Percentiles rank a stretch among this genome's conserved stretches.
phyloP scores from a whole-genome alignment of 2,797 vertebrate genomes.

The Crenuchus spilurus region DNA sequence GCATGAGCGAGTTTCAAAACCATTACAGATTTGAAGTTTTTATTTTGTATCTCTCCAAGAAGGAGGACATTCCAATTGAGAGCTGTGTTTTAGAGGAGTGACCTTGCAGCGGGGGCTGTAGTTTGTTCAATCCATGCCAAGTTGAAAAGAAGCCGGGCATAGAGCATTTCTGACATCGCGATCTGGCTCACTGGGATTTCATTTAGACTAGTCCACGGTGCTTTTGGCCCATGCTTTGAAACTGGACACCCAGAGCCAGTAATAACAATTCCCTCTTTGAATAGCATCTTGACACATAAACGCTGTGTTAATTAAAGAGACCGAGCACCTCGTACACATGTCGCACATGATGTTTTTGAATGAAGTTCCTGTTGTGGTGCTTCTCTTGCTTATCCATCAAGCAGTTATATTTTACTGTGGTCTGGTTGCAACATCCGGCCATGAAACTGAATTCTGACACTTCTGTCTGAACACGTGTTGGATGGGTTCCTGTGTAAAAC shows the following conservation, averaged over 20 bases:
- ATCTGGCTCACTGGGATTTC: conserved; percentile 57
- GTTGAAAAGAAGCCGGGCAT: conserved; percentile 51
- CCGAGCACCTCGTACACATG: conserved; percentile 15
- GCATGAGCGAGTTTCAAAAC: neutral
- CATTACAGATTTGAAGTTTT: neutral
- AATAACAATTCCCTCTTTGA: conserved; percentile 73
- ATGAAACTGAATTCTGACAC: neutral
- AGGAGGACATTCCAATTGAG: neutral
- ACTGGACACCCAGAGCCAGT: conserved; percentile 59
- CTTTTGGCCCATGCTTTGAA: conserved; percentile 60
- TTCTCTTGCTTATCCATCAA: neutral
- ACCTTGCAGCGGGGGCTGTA: conserved; percentile 28
- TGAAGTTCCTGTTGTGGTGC: neutral
- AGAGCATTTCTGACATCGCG: conserved; percentile 52
- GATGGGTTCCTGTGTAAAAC: conserved; percentile 28
- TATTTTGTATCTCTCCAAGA: conserved; percentile 29
- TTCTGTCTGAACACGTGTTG: neutral
- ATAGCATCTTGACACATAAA: conserved; percentile 69
- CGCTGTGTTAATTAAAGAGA: conserved; percentile 65
- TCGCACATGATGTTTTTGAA: neutral
- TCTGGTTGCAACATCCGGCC: neutral
- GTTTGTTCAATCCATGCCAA: conserved; percentile 46
- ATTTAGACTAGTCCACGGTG: conserved; percentile 53
- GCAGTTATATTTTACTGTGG: neutral
- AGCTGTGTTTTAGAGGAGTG: conserved; percentile 44